Conservation (phyloP, 2,888 invertebrate species). For the Epistrophe eligans region DNA sequence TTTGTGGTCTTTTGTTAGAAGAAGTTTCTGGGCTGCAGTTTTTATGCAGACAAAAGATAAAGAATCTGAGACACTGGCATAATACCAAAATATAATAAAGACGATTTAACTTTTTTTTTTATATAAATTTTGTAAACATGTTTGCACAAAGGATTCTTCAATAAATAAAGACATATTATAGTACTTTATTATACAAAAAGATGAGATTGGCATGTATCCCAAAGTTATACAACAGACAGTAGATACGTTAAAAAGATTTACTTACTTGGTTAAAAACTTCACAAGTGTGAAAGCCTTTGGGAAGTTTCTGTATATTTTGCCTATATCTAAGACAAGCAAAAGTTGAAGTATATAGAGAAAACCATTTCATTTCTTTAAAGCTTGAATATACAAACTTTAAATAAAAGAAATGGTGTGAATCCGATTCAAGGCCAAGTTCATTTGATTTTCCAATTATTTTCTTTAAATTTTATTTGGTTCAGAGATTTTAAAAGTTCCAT, state of each 20-base stretch:
- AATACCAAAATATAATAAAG: conserved; percentile 8
- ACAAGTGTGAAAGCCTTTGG: background rate
- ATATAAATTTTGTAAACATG: background rate
- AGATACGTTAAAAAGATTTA: background rate
- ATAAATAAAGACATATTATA: background rate
- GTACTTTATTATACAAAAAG: background rate
- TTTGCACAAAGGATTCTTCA: background rate
- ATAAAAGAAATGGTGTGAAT: background rate
- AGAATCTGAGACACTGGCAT: conserved; percentile 2
- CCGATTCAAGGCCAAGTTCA: background rate
- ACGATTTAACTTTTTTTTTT: background rate
- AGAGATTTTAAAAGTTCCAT: background rate
- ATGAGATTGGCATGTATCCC: background rate
- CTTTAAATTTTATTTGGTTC: too few relatives aligned
- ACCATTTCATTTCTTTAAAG: too few relatives aligned
- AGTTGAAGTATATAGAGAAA: background rate
- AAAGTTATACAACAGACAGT: background rate
- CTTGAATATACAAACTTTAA: background rate
- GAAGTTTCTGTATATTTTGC: background rate
- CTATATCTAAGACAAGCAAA: background rate
- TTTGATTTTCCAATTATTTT: background rate
- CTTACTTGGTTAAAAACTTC: background rate
- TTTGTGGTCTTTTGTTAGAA: conserved; percentile 8
- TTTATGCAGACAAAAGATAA: background rate
- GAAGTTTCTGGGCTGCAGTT: conserved; percentile 9